phyloP scores from a whole-genome alignment of 2,797 vertebrate genomes.

The Liparis tanakae region DNA sequence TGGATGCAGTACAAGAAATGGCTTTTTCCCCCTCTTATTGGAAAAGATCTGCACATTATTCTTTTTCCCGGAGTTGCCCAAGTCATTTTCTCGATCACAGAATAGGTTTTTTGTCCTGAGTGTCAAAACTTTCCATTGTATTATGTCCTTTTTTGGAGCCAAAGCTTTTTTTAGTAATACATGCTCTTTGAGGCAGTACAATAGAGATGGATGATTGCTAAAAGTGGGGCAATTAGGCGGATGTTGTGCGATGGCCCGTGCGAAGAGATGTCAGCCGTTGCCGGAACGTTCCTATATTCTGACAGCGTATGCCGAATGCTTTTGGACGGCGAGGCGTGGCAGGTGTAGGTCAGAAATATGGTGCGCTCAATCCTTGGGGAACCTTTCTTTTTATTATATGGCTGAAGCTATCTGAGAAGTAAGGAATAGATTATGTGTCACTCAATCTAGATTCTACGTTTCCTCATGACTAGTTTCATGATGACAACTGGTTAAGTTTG shows the following conservation, averaged over 20 bases:
- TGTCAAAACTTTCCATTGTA: constrained; percentile 47
- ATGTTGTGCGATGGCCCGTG: constrained; percentile 31
- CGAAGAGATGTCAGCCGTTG: constrained; percentile 14
- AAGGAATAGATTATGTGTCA: background rate
- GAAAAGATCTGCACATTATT: constrained; percentile 20
- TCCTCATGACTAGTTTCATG: background rate
- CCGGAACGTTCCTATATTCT: constrained; percentile 14
- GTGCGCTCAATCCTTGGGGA: background rate
- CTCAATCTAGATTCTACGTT: background rate
- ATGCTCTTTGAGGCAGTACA: constrained; percentile 58
- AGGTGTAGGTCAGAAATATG: background rate
- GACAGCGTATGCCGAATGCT: constrained; percentile 7
- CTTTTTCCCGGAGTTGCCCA: constrained; percentile 16
- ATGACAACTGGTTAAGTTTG: background rate
- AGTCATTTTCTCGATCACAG: constrained; percentile 61
- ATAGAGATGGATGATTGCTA: constrained; percentile 40
- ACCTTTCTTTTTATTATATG: background rate
- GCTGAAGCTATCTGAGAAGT: background rate
- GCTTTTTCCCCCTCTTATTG: constrained; percentile 2
- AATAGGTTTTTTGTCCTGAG: constrained; percentile 51
- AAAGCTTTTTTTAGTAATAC: constrained; percentile 39
- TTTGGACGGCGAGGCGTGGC: constrained; percentile 6
- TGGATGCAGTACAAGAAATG: background rate
- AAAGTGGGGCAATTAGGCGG: constrained; percentile 55
- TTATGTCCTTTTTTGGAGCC: constrained; percentile 41